Base-by-base conservation (phyloP, 2,888 invertebrate species). In the Cerastoderma edule region DNA sequence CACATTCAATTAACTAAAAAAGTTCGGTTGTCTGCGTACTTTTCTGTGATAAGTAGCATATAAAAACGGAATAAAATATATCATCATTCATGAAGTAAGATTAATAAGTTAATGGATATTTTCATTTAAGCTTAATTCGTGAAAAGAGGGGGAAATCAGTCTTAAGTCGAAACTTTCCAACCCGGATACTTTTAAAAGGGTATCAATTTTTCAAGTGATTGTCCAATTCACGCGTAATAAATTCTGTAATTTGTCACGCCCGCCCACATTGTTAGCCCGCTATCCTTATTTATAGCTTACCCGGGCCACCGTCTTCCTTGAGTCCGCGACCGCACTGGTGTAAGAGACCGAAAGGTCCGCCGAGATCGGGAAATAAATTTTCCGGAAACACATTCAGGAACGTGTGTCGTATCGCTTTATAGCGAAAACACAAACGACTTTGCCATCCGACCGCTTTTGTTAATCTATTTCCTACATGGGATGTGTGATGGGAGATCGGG, bases 161-260 rank as follows among this genome's bases (percentile, higher is more conserved):
- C n/a, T n/a, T n/a, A n/a, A n/a, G n/a, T n/a, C n/a, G n/a, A n/a
- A n/a, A n/a, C n/a, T n/a, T n/a, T n/a, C n/a, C n/a, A n/a, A n/a
- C n/a, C n/a, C n/a, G n/a, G n/a, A n/a, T n/a, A n/a, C n/a, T n/a
- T n/a, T n/a, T n/a, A n/a, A n/a, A n/a, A n/a, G n/a, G n/a, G n/a
- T n/a, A n/a, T n/a, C n/a, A n/a, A n/a, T n/a, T n/a, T n/a, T n/a
- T n/a, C n/a, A n/a, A 24, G 64, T 27, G 39, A 6, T 33, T 24
- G 6, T 4, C 46, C 27, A 39, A 22, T 27, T 30, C 32, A 65
- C 30, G n/a, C 57, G 2, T 16, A 57, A 57, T 63, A 67, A 71
- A 50, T 75, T 75, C 66, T 63, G 68, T 67, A 78, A 78, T 78
- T 70, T 73, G 73, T 78, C 77, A 53, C 60, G 46, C 54, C 67